Evolutionary conservation across 2,113 vertebrate genomes (phyloP).

Genomic region (Chaenogobius annularis): DNA sequence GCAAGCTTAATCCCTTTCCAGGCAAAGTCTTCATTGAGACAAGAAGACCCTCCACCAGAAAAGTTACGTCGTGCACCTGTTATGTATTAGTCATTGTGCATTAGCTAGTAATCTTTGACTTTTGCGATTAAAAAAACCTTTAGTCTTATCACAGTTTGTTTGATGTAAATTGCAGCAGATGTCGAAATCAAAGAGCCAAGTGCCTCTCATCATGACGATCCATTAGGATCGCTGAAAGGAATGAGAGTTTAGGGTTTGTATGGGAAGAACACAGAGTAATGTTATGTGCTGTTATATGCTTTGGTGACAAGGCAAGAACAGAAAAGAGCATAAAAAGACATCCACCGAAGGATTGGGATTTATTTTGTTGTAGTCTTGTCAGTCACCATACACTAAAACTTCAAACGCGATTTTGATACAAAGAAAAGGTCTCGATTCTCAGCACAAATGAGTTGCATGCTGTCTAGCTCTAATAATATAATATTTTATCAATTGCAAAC

Average conservation of each 20-base stretch:
- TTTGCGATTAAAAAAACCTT: background rate
- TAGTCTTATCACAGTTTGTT: background rate
- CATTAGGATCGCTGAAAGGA: background rate
- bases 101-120: background rate
- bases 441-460: no score
- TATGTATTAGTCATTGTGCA: no score
- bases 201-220: background rate
- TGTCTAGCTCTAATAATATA: no score
- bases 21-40: no score
- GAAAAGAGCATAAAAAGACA: background rate
- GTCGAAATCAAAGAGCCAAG: conserved; percentile 15
- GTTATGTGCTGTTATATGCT: background rate
- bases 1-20: no score
- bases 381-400: background rate
- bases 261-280: background rate
- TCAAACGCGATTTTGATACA: background rate
- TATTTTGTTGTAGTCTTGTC: background rate
- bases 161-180: conserved; percentile 20
- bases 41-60: no score
- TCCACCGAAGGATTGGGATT: background rate
- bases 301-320: background rate
- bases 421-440: background rate
- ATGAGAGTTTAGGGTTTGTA: background rate
- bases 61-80: no score
- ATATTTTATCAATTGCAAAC: no score